Base-by-base conservation (phyloP, 2,113 vertebrate species). In the Menura novaehollandiae region DNA sequence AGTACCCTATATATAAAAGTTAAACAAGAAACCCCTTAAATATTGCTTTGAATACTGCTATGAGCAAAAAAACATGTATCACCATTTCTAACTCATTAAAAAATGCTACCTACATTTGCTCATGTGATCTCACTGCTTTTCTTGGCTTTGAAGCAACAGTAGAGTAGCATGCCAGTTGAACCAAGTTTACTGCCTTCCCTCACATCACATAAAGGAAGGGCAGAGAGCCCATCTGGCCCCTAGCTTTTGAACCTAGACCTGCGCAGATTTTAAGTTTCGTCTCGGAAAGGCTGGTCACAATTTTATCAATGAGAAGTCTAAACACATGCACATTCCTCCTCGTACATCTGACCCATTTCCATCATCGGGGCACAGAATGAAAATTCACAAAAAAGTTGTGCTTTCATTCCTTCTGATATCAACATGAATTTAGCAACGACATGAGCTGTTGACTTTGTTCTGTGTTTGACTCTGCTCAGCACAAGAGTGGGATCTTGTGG, bases 11-110 rank as follows among this genome's bases (percentile, higher is more conserved):
- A 41, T 27, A 30, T 30, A 64, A 72, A 68, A 4, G 10, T 13
- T 37, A 41, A 52, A 51, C 0, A 44, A 56, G 12, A 62, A 30
- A 0, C 0, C 1, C 2, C 10, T 18, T 3, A 13, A 62, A 59
- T 26, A 67, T 21, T 81, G 22, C 8, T 75, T 64, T 35, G 15
- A 71, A 35, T 71, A 47, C 43, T 68, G 27, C 71, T 75, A 51
- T 0, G 4, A 91, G 27, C 5, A 33, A 81, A 37, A 46, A 49
- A 2, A 0, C 10, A 17, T 2, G 1, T 32, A 80, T 49, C 1
- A 1, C 2, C 63, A 7, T 72, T 87, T 85, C 18, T 75, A 74
- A 59, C 60, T 44, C 2, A 3, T 39, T 32, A 55, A 80, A 93
- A 80, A 62, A 24, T 58, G 16, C 28, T 46, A 22, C 41, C 51